Base-by-base conservation (phyloP, 2,113 vertebrate species). In the Lipophrys pholis region DNA sequence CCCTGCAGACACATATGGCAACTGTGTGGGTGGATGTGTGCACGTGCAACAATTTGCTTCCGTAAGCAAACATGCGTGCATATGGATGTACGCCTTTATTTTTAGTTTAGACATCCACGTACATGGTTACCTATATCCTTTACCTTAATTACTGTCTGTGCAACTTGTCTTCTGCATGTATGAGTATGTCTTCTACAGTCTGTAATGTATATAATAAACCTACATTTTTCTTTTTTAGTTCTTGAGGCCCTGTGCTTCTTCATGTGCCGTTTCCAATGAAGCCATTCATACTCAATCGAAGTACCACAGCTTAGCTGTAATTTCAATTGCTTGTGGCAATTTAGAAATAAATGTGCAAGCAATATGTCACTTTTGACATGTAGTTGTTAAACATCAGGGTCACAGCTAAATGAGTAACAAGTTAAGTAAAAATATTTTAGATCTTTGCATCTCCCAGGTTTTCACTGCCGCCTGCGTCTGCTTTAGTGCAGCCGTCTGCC, bases 1-100 rank as follows among this genome's bases (percentile, higher is more conserved):
- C 89, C 88, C 91, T 73, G 83, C 64, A 88, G 91, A 90, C 87
- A 82, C 64, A 81, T 78, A 83, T 84, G 86, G 83, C 75, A 60
- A 78, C 61, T 63, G 80, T 78, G 86, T 87, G 83, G 82, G 86
- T 81, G 88, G 78, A 87, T 84, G 82, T 74, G 83, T 74, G 76
- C 60, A 21, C 75, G 75, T 78, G 83, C 62, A 73, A 73, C 63
- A 68, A 54, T 79, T 73, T 82, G 67, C 66, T 64, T 86, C 81
- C 15, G 8, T 72, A 80, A 71, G 66, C 58, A 73, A 40, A 55
- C 60, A 73, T 77, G 56, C 59, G 59, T 54, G 63, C 60, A 57
- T 71, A 65, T 74, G 53, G 67, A 77, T 63, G 68, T 46, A 35
- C 15, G 56, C 35, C 15, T 50, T 60, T 55, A 52, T 66, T 69